Conservation (phyloP, 1,140 invertebrate species). For the Heterodera carotae region DNA sequence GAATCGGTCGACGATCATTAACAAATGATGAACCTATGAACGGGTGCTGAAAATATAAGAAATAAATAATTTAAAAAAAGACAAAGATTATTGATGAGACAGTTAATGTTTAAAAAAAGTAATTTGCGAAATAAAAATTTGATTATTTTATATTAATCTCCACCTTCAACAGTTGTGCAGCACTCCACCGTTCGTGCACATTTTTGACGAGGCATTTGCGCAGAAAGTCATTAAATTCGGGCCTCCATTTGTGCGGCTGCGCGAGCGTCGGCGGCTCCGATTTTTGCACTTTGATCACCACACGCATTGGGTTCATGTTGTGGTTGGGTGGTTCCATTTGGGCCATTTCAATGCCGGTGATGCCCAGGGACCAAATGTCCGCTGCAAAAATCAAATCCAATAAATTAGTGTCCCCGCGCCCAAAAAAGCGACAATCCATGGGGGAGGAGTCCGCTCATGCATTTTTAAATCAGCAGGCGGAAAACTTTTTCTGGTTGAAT, state of each 20-base stretch:
- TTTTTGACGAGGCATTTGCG: conserved; percentile 88
- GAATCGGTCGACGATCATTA: conserved; percentile 47
- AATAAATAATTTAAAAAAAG: not conserved
- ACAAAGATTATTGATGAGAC: not conserved
- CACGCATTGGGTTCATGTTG: conserved; percentile 95
- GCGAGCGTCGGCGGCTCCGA: conserved; percentile 91
- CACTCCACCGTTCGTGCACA: conserved; percentile 74
- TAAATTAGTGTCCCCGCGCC: too few species aligned
- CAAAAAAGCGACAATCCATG: too few species aligned
- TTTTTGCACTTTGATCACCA: conserved; percentile 94
- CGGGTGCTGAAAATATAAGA: conserved; percentile 52
- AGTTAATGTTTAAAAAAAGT: not conserved
- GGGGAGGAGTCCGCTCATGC: too few species aligned
- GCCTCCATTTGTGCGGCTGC: conserved; percentile 74
- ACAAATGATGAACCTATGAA: conserved; percentile 55
- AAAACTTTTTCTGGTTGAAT: too few species aligned
- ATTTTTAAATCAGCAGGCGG: too few species aligned
- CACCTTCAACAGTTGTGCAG: conserved; percentile 50
- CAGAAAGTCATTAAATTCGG: conserved; percentile 90
- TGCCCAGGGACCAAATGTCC: conserved; percentile 96
- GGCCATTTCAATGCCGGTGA: conserved; percentile 98
- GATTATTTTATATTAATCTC: not conserved
- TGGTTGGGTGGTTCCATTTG: conserved; percentile 99
- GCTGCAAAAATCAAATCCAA: conserved; percentile 73
- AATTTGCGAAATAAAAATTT: not conserved